These are phyloP conservation scores for Neosalanx taihuensis DNA, from an alignment of 2,797 vertebrate species.

Conservation along the genomic window DNA sequence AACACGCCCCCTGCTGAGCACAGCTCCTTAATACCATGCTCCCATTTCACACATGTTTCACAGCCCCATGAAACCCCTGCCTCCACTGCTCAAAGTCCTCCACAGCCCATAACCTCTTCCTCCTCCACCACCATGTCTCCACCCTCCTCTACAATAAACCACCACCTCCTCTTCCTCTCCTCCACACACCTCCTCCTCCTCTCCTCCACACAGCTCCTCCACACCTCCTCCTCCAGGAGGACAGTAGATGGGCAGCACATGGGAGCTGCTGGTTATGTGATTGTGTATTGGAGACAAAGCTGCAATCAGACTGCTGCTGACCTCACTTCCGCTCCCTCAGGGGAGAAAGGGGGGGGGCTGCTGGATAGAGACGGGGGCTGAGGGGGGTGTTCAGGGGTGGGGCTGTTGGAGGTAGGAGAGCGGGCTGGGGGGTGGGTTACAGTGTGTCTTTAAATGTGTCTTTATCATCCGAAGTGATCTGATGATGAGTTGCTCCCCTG, in stretches of 20 bases:
- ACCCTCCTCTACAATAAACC: conserved; percentile 10
- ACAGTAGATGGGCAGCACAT: conserved; percentile 65
- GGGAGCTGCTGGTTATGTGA: conserved; percentile 56
- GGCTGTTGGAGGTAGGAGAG: not conserved
- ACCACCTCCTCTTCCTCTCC: conserved; percentile 31
- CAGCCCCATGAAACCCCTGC: conserved; percentile 58
- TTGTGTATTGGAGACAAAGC: conserved; percentile 78
- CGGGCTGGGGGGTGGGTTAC: conserved; percentile 39
- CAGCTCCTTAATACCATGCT: conserved; percentile 76
- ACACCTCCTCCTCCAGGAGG: conserved; percentile 42
- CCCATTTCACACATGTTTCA: conserved; percentile 78
- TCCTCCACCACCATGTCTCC: not conserved
- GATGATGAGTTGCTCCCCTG: conserved; percentile 63
- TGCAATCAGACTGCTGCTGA: conserved; percentile 54
- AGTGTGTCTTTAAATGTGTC: conserved; percentile 71
- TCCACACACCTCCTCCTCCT: conserved; percentile 1
- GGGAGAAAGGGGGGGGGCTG: conserved; percentile 34
- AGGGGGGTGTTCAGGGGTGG: conserved; percentile 13
- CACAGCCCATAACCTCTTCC: conserved; percentile 6
- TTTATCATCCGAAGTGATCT: conserved; percentile 69
- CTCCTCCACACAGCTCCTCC: conserved; percentile 17
- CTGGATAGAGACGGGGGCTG: not conserved
- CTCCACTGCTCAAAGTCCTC: conserved; percentile 19
- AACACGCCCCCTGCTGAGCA: conserved; percentile 71
- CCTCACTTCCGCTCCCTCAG: conserved; percentile 70